Conservation (phyloP, 30 jellyfish, hydroid and myxozoan genomes). For the Sanderia malayensis region DNA sequence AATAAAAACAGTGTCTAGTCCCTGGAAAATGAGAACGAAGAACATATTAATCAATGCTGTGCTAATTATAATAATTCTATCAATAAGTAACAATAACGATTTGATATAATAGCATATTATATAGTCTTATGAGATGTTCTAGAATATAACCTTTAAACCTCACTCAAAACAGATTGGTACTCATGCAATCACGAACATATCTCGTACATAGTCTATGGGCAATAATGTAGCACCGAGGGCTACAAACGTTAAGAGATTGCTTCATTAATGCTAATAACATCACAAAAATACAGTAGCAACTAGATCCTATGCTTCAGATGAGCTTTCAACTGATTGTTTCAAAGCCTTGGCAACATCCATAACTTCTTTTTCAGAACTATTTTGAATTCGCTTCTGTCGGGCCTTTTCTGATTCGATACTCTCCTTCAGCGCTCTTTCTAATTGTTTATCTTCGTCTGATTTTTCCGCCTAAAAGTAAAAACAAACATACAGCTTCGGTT, state of each 20-base stretch:
- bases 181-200: background rate
- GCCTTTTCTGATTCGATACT: conserved; percentile 63
- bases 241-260: too few relatives aligned
- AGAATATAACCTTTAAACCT: background rate
- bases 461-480: background rate
- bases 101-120: too few relatives aligned
- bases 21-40: too few relatives aligned
- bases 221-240: background rate
- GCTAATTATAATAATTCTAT: too few relatives aligned
- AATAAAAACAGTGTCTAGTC: too few relatives aligned
- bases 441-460: conserved; percentile 17
- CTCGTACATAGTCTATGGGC: background rate
- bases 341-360: conserved; percentile 89
- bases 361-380: conserved; percentile 52
- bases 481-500: too few relatives aligned
- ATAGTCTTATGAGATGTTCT: background rate
- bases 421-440: conserved; percentile 71
- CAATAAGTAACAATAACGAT: too few relatives aligned
- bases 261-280: background rate
- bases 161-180: background rate
- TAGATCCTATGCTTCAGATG: conserved; percentile 72
- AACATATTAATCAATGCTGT: too few relatives aligned
- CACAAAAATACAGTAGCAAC: background rate
- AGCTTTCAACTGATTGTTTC: conserved; percentile 91
- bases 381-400: conserved; percentile 47